Evolutionary conservation across 2,113 vertebrate genomes (phyloP).

Genomic region (Ploceus nigricollis): DNA sequence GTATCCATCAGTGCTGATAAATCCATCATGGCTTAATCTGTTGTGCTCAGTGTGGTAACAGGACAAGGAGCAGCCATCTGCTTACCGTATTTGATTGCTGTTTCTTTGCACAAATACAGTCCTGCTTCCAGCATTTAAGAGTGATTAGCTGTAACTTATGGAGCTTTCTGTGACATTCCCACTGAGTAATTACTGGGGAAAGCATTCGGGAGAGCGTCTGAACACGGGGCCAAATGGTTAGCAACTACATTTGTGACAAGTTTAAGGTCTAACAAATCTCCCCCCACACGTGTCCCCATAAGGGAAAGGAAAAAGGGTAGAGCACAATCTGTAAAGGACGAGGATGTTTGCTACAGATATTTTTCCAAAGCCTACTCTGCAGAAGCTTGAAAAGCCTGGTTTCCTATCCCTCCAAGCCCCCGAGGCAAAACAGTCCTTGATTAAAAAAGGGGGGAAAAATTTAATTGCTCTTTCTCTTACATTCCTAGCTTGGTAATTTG

Average conservation of each 20-base stretch:
- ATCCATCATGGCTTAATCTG: slow-evolving; percentile 59
- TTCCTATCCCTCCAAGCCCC: slow-evolving; percentile 14
- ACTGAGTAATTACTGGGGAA: slow-evolving; percentile 59
- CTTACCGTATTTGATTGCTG: slow-evolving; percentile 65
- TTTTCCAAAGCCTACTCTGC: neutral
- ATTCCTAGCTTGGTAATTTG: slow-evolving; percentile 25
- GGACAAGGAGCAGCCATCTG: slow-evolving; percentile 68
- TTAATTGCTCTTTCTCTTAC: slow-evolving; percentile 62
- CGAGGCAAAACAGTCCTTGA: slow-evolving; percentile 30
- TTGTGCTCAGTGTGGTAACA: slow-evolving; percentile 53
- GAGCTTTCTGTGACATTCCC: slow-evolving; percentile 27
- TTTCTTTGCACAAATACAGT: slow-evolving; percentile 56
- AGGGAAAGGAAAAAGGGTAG: neutral
- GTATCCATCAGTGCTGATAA: slow-evolving; percentile 57
- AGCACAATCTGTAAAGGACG: neutral
- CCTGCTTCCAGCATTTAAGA: slow-evolving; percentile 63
- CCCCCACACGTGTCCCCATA: neutral
- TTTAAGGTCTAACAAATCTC: slow-evolving; percentile 39
- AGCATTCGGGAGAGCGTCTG: slow-evolving; percentile 17
- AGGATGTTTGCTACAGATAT: neutral
- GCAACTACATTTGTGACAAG: slow-evolving; percentile 26
- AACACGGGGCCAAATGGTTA: slow-evolving; percentile 40
- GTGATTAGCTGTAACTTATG: slow-evolving; percentile 64
- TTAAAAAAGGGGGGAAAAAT: slow-evolving; percentile 13
- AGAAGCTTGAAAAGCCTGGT: slow-evolving; percentile 18